These are phyloP conservation scores for Chaunax sp. DNA, from an alignment of 2,797 vertebrate genomes.

Conservation along the genomic window DNA sequence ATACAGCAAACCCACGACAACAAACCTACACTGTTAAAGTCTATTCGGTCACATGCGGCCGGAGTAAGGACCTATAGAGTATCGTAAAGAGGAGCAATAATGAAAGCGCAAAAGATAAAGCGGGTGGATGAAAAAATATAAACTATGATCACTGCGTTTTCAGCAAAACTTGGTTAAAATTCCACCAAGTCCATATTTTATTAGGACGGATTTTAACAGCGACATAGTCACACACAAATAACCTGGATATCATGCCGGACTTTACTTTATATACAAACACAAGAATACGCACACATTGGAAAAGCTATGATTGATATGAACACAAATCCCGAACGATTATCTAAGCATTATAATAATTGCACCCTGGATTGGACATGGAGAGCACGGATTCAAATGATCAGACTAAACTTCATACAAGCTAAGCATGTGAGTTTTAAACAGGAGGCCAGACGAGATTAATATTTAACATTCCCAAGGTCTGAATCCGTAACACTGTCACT, in stretches of 20 bases:
- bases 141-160: neutral
- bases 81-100: neutral
- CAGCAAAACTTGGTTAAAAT: constrained; percentile 42
- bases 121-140: neutral
- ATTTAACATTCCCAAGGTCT: constrained; percentile 79
- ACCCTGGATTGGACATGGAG: constrained; percentile 69
- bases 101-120: neutral
- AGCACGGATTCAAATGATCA: constrained; percentile 63
- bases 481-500: constrained; percentile 56
- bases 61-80: neutral
- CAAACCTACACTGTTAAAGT: neutral
- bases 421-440: constrained; percentile 61
- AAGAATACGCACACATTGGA: constrained; percentile 75
- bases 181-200: constrained; percentile 76
- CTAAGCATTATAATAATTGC: constrained; percentile 78
- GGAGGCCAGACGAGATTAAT: constrained; percentile 68
- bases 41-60: neutral
- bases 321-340: constrained; percentile 76
- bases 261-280: constrained; percentile 80
- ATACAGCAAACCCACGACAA: neutral
- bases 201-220: constrained; percentile 72
- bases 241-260: constrained; percentile 70
- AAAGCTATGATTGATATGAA: constrained; percentile 74
- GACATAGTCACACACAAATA: constrained; percentile 73
- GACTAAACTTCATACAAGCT: constrained; percentile 69